Percentiles rank a stretch among this genome's conserved stretches.
Evolutionary conservation across 1,140 invertebrate species (phyloP).

Genomic region (Ganaspis sp.): DNA sequence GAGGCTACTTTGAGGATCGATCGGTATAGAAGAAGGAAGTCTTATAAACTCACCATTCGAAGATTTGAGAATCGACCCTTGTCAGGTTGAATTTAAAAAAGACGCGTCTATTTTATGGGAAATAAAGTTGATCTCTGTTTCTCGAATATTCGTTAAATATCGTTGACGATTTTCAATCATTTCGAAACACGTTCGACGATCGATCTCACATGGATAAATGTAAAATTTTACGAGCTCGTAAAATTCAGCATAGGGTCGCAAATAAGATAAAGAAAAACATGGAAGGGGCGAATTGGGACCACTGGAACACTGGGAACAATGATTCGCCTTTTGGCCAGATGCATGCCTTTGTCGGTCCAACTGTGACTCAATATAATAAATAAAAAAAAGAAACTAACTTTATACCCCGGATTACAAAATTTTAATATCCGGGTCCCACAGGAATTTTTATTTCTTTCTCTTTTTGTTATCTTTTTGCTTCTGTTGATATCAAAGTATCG

Average conservation of each 20-base stretch:
- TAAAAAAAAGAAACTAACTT: background rate
- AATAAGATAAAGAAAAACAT: background rate
- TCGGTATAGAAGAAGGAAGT: slow-evolving; percentile 2
- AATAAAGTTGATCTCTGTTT: slow-evolving; percentile 11
- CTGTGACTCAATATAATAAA: background rate
- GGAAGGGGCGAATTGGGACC: slow-evolving; percentile 3
- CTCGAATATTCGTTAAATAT: background rate
- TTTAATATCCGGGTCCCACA: background rate
- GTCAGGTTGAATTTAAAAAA: background rate
- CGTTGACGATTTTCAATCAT: slow-evolving; percentile 26
- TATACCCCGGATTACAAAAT: background rate
- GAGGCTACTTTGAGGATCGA: background rate
- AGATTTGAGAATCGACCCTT: background rate
- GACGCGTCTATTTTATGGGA: background rate
- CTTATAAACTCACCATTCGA: background rate
- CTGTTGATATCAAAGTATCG: too few relatives aligned
- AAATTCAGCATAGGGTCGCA: slow-evolving; percentile 45
- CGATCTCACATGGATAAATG: slow-evolving; percentile 60
- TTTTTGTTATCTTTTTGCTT: background rate
- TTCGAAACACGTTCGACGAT: slow-evolving; percentile 26
- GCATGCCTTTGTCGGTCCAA: slow-evolving; percentile 8
- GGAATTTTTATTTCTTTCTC: background rate
- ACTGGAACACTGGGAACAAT: background rate
- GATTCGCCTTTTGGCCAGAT: slow-evolving; percentile 19
- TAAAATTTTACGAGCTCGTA: slow-evolving; percentile 62